These are phyloP conservation scores for Dromiciops gliroides DNA, from an alignment of 2,113 vertebrate species.

Conservation along the genomic window DNA sequence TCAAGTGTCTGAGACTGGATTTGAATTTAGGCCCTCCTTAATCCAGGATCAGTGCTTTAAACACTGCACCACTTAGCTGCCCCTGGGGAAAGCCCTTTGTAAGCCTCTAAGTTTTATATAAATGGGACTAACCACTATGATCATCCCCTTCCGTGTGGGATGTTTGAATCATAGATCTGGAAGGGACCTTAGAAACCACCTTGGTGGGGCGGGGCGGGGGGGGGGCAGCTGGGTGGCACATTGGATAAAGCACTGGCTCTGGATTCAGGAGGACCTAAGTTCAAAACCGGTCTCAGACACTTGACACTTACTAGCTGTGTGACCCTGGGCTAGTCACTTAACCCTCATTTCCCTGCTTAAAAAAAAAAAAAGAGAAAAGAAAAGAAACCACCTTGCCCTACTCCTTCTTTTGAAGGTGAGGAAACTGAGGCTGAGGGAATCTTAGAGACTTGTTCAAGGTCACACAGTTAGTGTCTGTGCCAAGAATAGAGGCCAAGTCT, in stretches of 20 bases:
- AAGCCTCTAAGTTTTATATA: neutral
- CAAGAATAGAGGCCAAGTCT: neutral
- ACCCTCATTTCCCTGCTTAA: too few relatives aligned
- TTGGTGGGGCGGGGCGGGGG: neutral
- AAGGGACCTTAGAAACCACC: neutral
- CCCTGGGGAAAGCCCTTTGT: neutral
- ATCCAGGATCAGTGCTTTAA: too few relatives aligned
- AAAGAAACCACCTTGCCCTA: fast-evolving
- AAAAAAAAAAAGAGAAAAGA: too few relatives aligned
- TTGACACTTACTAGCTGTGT: too few relatives aligned
- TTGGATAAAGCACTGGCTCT: too few relatives aligned
- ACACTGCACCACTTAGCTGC: too few relatives aligned
- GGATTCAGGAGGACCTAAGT: too few relatives aligned
- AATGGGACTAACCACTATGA: neutral
- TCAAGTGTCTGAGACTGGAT: too few relatives aligned
- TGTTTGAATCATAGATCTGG: neutral
- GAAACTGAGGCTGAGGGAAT: neutral
- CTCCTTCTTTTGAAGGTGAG: neutral
- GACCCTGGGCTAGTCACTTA: too few relatives aligned
- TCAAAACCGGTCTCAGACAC: too few relatives aligned
- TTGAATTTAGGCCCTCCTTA: too few relatives aligned
- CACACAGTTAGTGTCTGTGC: neutral
- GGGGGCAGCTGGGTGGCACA: fast-evolving
- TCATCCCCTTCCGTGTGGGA: neutral
- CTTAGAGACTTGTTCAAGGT: neutral